Conservation (phyloP, 2,888 invertebrate species). For the Eumacrocentrus americanus region DNA sequence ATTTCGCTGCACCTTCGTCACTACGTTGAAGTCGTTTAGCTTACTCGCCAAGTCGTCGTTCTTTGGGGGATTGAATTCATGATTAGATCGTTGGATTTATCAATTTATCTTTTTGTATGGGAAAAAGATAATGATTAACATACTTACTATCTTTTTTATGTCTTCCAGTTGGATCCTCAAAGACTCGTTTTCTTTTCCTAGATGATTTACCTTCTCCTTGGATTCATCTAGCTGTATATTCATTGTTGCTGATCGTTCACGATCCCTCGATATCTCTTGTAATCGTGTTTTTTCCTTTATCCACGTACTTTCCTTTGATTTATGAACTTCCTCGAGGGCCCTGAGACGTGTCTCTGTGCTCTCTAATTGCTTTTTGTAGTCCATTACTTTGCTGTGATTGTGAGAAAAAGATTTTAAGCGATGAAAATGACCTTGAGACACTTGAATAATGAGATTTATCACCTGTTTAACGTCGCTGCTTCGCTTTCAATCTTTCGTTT, state of each 20-base stretch:
- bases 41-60: constrained; percentile 82
- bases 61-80: too few relatives aligned
- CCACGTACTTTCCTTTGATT: constrained; percentile 73
- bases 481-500: constrained; percentile 83
- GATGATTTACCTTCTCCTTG: constrained; percentile 73
- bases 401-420: constrained; percentile 20
- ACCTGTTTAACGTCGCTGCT: constrained; percentile 80
- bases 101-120: background rate
- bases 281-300: constrained; percentile 68
- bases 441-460: constrained; percentile 29
- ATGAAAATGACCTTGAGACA: constrained; percentile 25
- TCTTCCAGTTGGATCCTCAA: constrained; percentile 76
- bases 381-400: constrained; percentile 66
- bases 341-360: constrained; percentile 70
- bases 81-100: too few relatives aligned
- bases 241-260: constrained; percentile 44
- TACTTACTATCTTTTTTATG: constrained; percentile 68
- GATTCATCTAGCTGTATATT: constrained; percentile 76
- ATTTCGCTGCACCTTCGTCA: constrained; percentile 81
- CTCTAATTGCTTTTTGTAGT: constrained; percentile 69
- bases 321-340: constrained; percentile 69
- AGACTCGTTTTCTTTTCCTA: constrained; percentile 72
- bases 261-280: constrained; percentile 49
- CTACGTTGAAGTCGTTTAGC: constrained; percentile 83
- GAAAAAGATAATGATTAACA: background rate